Conservation (phyloP, 2,113 vertebrate genomes). For the Platysternon megacephalum region DNA sequence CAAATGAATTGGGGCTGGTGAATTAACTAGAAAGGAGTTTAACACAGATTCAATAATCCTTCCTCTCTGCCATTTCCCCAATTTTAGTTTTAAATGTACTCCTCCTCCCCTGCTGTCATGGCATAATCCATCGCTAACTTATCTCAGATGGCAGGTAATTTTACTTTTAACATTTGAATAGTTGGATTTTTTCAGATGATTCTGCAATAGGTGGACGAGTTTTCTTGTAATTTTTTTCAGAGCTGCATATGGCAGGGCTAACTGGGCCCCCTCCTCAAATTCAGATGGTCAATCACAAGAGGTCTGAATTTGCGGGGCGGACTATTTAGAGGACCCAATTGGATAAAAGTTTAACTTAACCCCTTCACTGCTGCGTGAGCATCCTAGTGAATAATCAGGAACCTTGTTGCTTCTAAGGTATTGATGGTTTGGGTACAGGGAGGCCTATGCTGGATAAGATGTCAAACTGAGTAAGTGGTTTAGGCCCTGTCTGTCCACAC, state of each 20-base stretch:
- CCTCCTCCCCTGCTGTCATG: neutral
- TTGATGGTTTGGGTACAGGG: no score
- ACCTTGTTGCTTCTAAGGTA: neutral
- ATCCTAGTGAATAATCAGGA: neutral
- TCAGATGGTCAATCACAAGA: neutral
- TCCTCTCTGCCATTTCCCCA: slow-evolving; percentile 34
- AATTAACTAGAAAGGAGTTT: slow-evolving; percentile 39
- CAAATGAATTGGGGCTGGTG: slow-evolving; percentile 39
- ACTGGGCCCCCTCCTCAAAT: neutral
- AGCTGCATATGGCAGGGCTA: neutral
- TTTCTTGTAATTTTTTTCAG: slow-evolving; percentile 25
- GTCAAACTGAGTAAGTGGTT: no score
- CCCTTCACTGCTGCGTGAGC: neutral
- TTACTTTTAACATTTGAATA: neutral
- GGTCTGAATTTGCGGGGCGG: neutral
- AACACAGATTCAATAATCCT: slow-evolving; percentile 38
- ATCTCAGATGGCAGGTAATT: neutral
- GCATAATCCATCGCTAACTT: neutral
- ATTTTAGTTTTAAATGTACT: slow-evolving; percentile 14
- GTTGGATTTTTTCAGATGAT: slow-evolving; percentile 11
- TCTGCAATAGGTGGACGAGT: neutral
- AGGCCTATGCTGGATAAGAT: no score
- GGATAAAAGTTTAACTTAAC: neutral
- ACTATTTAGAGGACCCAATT: neutral
- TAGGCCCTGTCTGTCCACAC: no score